A percentile compares a stretch with the other conserved stretches of the same genome.
phyloP scores from a whole-genome alignment of 2,113 vertebrate species.

The Ailurus styani region DNA sequence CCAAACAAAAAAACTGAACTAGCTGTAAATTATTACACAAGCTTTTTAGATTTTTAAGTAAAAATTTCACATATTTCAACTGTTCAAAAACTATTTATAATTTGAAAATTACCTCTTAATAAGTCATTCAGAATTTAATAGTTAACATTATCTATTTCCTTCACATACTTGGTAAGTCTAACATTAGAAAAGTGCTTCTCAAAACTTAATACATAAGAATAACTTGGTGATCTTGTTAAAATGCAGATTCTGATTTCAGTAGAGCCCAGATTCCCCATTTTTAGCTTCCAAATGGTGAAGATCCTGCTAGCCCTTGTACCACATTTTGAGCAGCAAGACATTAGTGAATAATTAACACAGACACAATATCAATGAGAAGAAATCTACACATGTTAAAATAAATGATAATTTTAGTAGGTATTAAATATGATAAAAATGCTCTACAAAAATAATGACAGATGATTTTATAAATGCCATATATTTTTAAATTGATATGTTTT shows the following conservation, averaged over 20 bases:
- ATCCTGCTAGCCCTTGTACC: neutral
- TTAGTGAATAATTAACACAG: neutral
- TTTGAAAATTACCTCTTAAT: conserved; percentile 46
- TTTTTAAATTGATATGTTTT: conserved; percentile 45
- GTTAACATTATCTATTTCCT: conserved; percentile 51
- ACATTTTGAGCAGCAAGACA: neutral
- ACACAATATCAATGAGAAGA: conserved; percentile 45
- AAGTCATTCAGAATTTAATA: conserved; percentile 61
- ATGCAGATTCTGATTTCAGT: neutral
- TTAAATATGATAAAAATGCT: neutral
- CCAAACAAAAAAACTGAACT: neutral
- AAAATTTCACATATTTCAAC: conserved; percentile 27
- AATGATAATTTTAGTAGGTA: conserved; percentile 25
- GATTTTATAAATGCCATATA: neutral
- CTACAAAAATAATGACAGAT: neutral
- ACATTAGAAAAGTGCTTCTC: neutral
- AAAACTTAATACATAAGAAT: neutral
- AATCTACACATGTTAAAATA: conserved; percentile 39
- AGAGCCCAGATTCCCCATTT: neutral
- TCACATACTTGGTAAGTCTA: conserved; percentile 65
- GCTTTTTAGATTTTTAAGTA: neutral
- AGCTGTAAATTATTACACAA: neutral
- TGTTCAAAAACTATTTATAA: conserved; percentile 34
- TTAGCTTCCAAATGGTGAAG: neutral
- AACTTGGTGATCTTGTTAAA: neutral